Evolutionary conservation across 2,797 vertebrate genomes (phyloP), one percentile per base, ranked within the genome.

Genomic region (Lagorchestes hirsutus): DNA sequence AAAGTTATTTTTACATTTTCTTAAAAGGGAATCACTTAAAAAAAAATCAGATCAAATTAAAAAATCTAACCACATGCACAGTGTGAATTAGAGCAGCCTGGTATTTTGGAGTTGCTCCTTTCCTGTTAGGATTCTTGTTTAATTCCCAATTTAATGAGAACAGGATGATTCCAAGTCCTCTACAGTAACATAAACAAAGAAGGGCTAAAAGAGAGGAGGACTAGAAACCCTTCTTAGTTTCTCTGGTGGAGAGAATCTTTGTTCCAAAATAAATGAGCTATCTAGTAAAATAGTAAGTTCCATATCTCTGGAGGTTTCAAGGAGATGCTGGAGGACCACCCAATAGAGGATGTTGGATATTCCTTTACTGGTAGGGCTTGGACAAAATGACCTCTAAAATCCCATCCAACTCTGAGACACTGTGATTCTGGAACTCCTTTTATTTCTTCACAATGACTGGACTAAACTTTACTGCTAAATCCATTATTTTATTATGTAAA

Each of bases 141-240:
- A 90, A 96, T 87, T 93, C 95, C 91, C 90, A 91, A 94, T 93
- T 95, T 96, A 96, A 96, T 90, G 55, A 97, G 96, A 97, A 95
- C 92, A 96, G 90, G 90, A 95, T 93, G 91, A 97, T 74, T 96
- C 92, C 91, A 87, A 55, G 29, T 96, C 74, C 96, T 93, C 90
- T 87, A 57, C 59, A 96, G 58, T 56, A 93, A 93, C 28, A 94
- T 13, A 55, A 92, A 96, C 93, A 92, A 90, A 92, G 40, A 28
- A 95, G 94, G 94, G 87, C 91, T 90, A 95, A 97, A 74, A 95
- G 82, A 92, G 82, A 95, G 96, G 90, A 92, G 62, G 91, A 55
- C 24, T 87, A 95, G 95, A 96, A 97, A 92, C 90, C 27, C 55
- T 22, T 52, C 40, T 87, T 40, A 50, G 24, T 50, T 46, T 82